Conservation (phyloP, 2,888 invertebrate genomes). For the Melieria crassipennis region DNA sequence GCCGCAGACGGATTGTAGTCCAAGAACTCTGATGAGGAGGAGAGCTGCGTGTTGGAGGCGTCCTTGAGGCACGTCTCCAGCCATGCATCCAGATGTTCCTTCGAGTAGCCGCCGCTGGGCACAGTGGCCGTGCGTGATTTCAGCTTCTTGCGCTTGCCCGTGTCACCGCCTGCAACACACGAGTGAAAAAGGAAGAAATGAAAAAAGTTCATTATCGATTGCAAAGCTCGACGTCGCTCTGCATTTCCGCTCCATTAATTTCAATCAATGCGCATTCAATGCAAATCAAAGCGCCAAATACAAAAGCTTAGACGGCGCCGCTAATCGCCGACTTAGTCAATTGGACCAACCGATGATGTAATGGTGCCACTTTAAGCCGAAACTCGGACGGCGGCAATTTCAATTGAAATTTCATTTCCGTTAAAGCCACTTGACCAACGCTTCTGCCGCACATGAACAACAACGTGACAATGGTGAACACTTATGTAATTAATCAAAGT, state of each 20-base stretch:
- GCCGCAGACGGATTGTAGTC: conserved; percentile 59
- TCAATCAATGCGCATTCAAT: conserved; percentile 10
- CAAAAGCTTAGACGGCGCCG: too few relatives aligned
- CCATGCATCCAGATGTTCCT: conserved; percentile 65
- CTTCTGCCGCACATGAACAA: too few relatives aligned
- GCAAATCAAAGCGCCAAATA: neutral
- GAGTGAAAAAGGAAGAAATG: neutral
- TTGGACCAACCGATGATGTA: too few relatives aligned
- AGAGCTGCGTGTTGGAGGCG: conserved; percentile 60
- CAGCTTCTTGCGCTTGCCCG: conserved; percentile 61
- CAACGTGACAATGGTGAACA: too few relatives aligned
- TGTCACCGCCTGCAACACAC: conserved; percentile 46
- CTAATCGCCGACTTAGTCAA: too few relatives aligned
- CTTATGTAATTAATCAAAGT: too few relatives aligned
- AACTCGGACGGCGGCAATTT: too few relatives aligned
- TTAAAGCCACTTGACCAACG: too few relatives aligned
- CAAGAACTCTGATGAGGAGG: conserved; percentile 64
- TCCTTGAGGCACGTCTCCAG: conserved; percentile 65
- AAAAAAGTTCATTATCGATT: neutral
- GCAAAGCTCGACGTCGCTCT: neutral
- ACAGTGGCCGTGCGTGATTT: conserved; percentile 59
- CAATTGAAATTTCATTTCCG: too few relatives aligned
- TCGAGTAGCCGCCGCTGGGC: conserved; percentile 53
- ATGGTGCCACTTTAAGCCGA: too few relatives aligned
- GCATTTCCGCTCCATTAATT: conserved; percentile 40